These are phyloP conservation scores for Ctenosaura bakeri DNA, from an alignment of 2,797 vertebrate species.

Conservation along the genomic window DNA sequence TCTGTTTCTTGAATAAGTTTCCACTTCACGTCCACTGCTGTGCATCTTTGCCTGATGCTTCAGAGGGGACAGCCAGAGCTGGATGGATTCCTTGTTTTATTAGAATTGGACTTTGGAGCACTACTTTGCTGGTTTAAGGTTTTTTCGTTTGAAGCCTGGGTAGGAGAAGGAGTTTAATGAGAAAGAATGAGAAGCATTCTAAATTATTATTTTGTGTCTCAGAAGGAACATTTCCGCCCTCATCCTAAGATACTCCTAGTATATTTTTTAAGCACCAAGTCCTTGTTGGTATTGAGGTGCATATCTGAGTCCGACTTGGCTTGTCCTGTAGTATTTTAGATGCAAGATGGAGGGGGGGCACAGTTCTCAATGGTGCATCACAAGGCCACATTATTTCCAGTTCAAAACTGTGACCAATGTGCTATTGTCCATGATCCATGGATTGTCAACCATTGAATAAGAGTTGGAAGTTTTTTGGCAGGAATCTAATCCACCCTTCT, in stretches of 20 bases:
- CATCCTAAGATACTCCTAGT: background rate
- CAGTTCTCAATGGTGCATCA: background rate
- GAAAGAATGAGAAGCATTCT: background rate
- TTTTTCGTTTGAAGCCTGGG: background rate
- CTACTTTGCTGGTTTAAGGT: conserved; percentile 2
- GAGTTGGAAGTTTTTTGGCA: background rate
- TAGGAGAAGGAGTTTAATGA: conserved; percentile 7
- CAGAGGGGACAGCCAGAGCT: conserved; percentile 63
- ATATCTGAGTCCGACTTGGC: background rate
- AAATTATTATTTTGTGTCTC: background rate
- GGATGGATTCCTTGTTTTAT: conserved; percentile 17
- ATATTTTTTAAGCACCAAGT: background rate
- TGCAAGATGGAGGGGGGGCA: background rate
- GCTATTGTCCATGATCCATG: background rate
- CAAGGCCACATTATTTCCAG: background rate
- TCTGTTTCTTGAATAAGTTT: background rate
- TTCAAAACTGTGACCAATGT: background rate
- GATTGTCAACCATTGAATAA: background rate
- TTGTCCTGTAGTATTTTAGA: background rate
- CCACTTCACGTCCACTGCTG: background rate
- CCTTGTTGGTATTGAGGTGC: background rate
- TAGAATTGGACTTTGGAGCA: background rate
- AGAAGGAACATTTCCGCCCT: background rate
- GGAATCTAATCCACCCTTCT: too few species aligned
- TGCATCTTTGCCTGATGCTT: conserved; percentile 34